A percentile compares a stretch with the other conserved stretches of the same genome.
phyloP scores from a whole-genome alignment of 2,113 vertebrate genomes.

The Oryzias melastigma region DNA sequence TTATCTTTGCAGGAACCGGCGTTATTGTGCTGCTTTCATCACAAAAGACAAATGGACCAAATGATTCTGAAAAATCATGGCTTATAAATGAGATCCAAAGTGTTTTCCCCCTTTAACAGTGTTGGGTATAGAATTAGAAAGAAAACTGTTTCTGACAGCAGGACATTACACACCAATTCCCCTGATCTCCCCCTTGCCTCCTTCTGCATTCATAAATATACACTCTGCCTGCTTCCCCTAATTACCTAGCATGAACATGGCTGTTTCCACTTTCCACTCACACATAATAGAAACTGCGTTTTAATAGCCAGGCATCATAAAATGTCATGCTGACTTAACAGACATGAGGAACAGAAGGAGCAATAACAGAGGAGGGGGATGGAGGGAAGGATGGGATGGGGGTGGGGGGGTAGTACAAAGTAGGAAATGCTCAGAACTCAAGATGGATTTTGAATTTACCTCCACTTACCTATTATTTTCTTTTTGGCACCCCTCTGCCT shows the following conservation, averaged over 20 bases:
- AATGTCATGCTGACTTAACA: constrained; percentile 80
- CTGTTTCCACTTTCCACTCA: constrained; percentile 72
- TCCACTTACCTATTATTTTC: constrained; percentile 18
- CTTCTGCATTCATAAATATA: constrained; percentile 72
- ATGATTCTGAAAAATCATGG: constrained; percentile 54
- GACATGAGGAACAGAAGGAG: constrained; percentile 73
- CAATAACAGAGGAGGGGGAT: constrained; percentile 63
- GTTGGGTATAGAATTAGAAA: constrained; percentile 64
- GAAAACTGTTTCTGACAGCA: constrained; percentile 74
- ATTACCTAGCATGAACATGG: constrained; percentile 74
- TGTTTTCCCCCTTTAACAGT: constrained; percentile 47
- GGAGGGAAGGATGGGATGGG: neutral
- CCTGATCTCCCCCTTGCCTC: constrained; percentile 52
- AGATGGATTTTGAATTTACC: constrained; percentile 21
- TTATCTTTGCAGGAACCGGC: constrained; percentile 22
- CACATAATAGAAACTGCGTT: constrained; percentile 77
- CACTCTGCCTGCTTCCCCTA: constrained; percentile 69
- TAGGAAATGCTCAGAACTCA: constrained; percentile 19
- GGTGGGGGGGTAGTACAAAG: constrained; percentile 7
- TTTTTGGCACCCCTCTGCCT: constrained; percentile 6
- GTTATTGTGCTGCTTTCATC: constrained; percentile 28
- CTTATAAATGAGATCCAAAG: constrained; percentile 59
- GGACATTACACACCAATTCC: constrained; percentile 75
- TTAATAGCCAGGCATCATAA: constrained; percentile 80
- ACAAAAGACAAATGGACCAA: constrained; percentile 37